Percentiles rank a stretch among this genome's conserved stretches.
Conservation (phyloP, 2,888 invertebrate species). For the Rhamphomyia laevipes region DNA sequence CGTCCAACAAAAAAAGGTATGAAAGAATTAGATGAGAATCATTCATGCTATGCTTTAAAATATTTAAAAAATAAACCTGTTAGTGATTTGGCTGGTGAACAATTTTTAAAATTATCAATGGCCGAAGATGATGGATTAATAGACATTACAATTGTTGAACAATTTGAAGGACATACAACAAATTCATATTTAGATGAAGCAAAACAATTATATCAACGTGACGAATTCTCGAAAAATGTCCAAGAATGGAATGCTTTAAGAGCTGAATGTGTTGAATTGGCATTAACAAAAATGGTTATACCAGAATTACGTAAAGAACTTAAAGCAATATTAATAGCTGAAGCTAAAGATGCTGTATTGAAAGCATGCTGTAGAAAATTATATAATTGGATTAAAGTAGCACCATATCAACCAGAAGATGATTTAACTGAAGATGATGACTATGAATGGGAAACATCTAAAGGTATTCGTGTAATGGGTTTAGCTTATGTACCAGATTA, state of each 20-base stretch:
- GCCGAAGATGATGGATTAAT: conserved; percentile 74
- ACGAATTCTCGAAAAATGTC: conserved; percentile 87
- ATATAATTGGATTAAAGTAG: conserved; percentile 76
- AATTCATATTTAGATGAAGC: conserved; percentile 78
- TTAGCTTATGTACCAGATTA: conserved; percentile 80
- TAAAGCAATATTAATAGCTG: conserved; percentile 61
- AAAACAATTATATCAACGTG: conserved; percentile 55
- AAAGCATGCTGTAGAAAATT: conserved; percentile 75
- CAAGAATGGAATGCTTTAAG: conserved; percentile 93
- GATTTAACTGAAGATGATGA: conserved; percentile 68
- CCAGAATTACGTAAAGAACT: conserved; percentile 84
- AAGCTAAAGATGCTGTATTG: conserved; percentile 77
- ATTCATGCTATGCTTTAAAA: conserved; percentile 76
- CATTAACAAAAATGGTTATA: conserved; percentile 75
- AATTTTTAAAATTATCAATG: conserved; percentile 71
- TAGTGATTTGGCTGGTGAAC: conserved; percentile 74
- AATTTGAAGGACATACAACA: conserved; percentile 66
- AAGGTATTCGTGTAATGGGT: conserved; percentile 75
- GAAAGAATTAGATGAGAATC: conserved; percentile 93
- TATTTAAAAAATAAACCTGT: conserved; percentile 90
- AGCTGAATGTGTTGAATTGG: conserved; percentile 76
- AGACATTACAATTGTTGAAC: conserved; percentile 59
- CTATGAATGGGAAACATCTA: conserved; percentile 74
- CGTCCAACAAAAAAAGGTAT: conserved; percentile 80
- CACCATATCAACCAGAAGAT: conserved; percentile 53